Base-by-base conservation (phyloP, 2,797 vertebrate genomes). In the Rhinoraja longicauda region DNA sequence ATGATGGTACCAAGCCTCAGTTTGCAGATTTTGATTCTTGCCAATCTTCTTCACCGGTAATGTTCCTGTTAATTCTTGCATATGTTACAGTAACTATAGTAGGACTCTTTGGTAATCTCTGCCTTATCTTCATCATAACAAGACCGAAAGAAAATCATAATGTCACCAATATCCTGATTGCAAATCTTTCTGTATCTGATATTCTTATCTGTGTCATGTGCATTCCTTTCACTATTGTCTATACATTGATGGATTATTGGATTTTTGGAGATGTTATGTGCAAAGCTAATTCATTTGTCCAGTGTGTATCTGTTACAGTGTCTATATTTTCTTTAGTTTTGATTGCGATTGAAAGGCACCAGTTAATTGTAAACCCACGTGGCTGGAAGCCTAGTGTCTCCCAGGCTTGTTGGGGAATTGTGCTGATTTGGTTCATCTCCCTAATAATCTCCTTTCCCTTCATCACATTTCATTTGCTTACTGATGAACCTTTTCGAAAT, bases 151-250 rank as follows among this genome's bases (percentile, higher is more conserved):
- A 97, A 95, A 95, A 97, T 96, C 97, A 97, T 95, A 98, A 96
- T 0, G 97, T 98, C 94, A 99, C 97, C 94, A 98, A 97, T 94
- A 96, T 98, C 94, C 96, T 98, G 95, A 98, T 98, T 39, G 96
- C 97, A 39, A 98, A 98, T 94, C 97, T 98, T 94, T 98, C 98
- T 93, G 95, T 98, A 94, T 98, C 98, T 1, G 97, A 98, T 94
- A 96, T 98, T 95, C 95, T 98, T 93, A 97, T 98, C 95, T 98
- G 97, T 32, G 94, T 97, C 93, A 96, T 97, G 93, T 98, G 97
- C 26, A 97, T 98, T 32, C 97, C 97, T 57, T 97, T 98, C 93
- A 98, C 97, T 0, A 95, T 97, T 24, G 97, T 97, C 10, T 98
- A 98, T 0, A 98, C 97, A 92, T 96, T 98, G 94, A 98, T 97